Base-by-base conservation (phyloP, 2,797 vertebrate species). In the Sebastes nivosus region DNA sequence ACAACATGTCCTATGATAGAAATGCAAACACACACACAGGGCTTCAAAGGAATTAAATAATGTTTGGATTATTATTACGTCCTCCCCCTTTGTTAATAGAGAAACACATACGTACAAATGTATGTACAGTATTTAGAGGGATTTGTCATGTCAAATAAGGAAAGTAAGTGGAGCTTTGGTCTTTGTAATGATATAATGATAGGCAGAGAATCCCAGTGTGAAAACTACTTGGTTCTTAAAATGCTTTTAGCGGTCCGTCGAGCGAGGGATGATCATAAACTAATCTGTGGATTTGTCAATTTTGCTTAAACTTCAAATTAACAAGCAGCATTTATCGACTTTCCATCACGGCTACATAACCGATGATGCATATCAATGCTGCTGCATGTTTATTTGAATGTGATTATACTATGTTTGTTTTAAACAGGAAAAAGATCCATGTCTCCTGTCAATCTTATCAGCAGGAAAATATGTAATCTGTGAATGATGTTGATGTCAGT, bases 401-500 rank as follows among this genome's bases (percentile, higher is more conserved):
- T 25, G 20, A 76, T 70, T 38, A 59, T 7, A 30, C 60, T 11
- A 0, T 34, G 13, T 22, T 72, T 69, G 38, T 72, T 73, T 81
- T 69, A 27, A 54, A 80, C 64, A 27, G 13, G 66, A 8, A 54
- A 27, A 59, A 6, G 10, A 0, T 3, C 3, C 59, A 0, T 32
- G n/a, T 50, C 10, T 81, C 25, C 24, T 68, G 38, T 81, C 69
- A 52, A 11, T 80, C 57, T 34, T 11, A 27, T 73, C 42, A 34
- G 52, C 32, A 61, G 20, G 67, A 67, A 80, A 24, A 79, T 30
- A 63, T 14, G 50, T 67, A 52, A 81, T 81, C 74, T 72, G 58
- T 68, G 72, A 69, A 68, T 34, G 79, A 68, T 34, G 79, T 86
- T 84, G 54, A 42, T 67, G 20, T 83, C 70, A 60, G 20, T 29